These are phyloP conservation scores for Hyphantria cunea DNA, from an alignment of 1,140 invertebrate genomes.

Conservation along the genomic window DNA sequence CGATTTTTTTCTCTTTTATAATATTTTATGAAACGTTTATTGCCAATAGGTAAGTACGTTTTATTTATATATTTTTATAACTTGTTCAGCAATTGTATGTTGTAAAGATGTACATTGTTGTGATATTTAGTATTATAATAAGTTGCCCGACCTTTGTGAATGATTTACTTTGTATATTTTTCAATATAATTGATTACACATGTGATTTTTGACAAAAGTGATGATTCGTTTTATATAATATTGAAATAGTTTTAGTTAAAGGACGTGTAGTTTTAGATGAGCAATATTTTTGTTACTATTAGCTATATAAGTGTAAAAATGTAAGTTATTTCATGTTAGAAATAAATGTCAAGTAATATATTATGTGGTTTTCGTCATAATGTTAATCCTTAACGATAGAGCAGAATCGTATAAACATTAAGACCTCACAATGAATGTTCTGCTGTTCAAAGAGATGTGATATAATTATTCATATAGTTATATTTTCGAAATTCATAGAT, in stretches of 20 bases:
- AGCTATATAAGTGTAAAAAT: conserved; percentile 54
- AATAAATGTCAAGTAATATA: conserved; percentile 64
- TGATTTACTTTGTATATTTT: conserved; percentile 7
- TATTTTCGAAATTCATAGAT: no score
- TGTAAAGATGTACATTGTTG: conserved; percentile 24
- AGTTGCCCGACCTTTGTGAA: neutral
- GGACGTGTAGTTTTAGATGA: conserved; percentile 43
- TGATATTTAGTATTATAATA: conserved; percentile 13
- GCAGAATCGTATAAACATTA: neutral
- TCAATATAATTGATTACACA: conserved; percentile 5
- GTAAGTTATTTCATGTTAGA: conserved; percentile 65
- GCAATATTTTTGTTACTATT: conserved; percentile 76
- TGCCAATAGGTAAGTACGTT: conserved; percentile 26
- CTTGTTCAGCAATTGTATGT: conserved; percentile 8
- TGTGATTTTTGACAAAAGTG: conserved; percentile 17
- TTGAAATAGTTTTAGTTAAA: conserved; percentile 25
- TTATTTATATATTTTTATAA: conserved; percentile 11
- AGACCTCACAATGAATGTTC: neutral
- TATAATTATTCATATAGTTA: no score
- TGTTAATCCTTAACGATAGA: conserved; percentile 2
- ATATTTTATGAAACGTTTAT: conserved; percentile 8
- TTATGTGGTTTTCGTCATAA: conserved; percentile 50
- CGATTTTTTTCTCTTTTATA: conserved; percentile 10
- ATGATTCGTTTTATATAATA: conserved; percentile 26
- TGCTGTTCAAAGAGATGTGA: neutral